Conservation (phyloP, 2,888 invertebrate genomes). For the Tiliacea aurago region DNA sequence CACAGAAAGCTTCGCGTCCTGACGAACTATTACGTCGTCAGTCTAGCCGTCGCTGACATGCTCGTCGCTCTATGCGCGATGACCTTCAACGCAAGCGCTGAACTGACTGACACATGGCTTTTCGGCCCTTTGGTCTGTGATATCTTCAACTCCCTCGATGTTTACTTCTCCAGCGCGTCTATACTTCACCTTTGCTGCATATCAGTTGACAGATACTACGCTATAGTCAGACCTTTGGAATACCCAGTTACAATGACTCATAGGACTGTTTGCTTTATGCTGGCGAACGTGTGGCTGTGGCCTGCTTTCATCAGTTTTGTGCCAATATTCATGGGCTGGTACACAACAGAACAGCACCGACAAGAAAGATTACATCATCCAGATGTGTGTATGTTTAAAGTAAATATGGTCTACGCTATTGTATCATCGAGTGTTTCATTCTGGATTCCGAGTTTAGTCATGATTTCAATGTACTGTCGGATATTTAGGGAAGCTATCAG, state of each 20-base stretch:
- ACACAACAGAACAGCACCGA: constrained; percentile 96
- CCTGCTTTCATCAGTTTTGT: constrained; percentile 98
- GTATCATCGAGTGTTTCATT: constrained; percentile 97
- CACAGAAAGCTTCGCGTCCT: constrained; percentile 96
- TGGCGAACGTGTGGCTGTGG: constrained; percentile 97
- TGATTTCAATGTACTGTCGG: constrained; percentile 97
- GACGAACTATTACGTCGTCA: constrained; percentile 99
- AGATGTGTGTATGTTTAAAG: constrained; percentile 95
- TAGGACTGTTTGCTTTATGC: constrained; percentile 94
- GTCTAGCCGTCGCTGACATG: constrained; percentile 98
- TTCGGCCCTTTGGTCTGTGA: constrained; percentile 98
- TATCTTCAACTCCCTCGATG: constrained; percentile 98
- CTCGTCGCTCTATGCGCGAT: constrained; percentile 97
- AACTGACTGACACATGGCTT: constrained; percentile 96
- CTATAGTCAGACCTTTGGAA: constrained; percentile 97
- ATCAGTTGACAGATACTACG: constrained; percentile 97
- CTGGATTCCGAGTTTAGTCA: constrained; percentile 97
- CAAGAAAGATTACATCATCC: constrained; percentile 92
- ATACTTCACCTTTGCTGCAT: constrained; percentile 98
- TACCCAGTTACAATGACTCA: constrained; percentile 98
- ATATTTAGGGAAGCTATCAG: constrained; percentile 96
- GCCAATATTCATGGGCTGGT: constrained; percentile 98
- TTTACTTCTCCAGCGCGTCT: constrained; percentile 97
- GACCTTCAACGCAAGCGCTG: constrained; percentile 98
- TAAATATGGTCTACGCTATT: constrained; percentile 96